A percentile compares a stretch with the other conserved stretches of the same genome.
phyloP scores from a whole-genome alignment of 2,797 vertebrate genomes.

The Hydrophis major region DNA sequence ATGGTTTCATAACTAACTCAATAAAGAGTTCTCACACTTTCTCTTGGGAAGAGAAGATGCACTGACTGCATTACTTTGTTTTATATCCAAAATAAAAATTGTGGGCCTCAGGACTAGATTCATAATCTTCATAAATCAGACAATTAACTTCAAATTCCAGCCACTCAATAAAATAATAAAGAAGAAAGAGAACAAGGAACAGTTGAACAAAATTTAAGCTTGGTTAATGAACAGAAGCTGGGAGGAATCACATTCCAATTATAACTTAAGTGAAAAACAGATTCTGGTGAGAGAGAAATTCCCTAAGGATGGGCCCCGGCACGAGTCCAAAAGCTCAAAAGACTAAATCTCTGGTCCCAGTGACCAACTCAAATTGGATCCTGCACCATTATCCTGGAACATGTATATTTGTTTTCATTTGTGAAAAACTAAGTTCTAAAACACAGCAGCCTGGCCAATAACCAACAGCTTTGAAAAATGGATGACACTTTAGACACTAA shows the following conservation, averaged over 20 bases:
- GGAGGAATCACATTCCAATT: neutral
- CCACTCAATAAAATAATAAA: neutral
- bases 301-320: neutral
- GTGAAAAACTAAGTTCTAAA: neutral
- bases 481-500: neutral
- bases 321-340: neutral
- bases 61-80: neutral
- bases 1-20: neutral
- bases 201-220: neutral
- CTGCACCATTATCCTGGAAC: neutral
- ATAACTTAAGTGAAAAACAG: neutral
- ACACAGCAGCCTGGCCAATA: neutral
- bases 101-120: neutral
- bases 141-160: neutral
- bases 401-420: neutral
- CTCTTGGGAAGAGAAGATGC: neutral
- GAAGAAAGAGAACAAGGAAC: neutral
- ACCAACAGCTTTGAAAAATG: neutral
- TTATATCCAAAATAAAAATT: neutral
- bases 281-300: neutral
- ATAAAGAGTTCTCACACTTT: neutral
- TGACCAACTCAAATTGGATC: neutral
- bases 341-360: neutral
- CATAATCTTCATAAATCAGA: neutral
- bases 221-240: neutral